Evolutionary conservation across 2,113 vertebrate species (phyloP).

Genomic region (Mesoclemmys tuberculata): DNA sequence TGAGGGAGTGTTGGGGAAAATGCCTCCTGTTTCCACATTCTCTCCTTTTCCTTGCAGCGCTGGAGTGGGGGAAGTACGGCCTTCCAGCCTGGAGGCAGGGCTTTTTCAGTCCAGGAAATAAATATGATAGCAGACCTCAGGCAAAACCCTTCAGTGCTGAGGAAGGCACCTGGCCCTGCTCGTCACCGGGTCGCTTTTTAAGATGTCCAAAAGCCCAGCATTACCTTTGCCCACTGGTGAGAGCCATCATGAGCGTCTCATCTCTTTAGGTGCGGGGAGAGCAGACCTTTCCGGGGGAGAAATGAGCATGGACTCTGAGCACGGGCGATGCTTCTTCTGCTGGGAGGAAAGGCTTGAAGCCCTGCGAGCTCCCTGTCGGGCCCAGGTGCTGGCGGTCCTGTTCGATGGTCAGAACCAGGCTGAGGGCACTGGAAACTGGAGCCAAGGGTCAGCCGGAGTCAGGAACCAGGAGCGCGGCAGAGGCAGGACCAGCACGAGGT

Average conservation of each 20-base stretch:
- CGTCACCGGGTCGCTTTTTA: neutral
- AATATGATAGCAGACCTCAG: neutral
- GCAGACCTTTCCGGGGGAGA: too few species aligned
- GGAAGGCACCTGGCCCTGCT: neutral
- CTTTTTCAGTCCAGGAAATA: neutral
- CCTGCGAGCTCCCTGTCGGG: too few species aligned
- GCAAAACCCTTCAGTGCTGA: neutral
- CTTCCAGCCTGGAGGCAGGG: neutral
- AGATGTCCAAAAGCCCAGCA: neutral
- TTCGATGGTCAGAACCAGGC: too few species aligned
- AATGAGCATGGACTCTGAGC: too few species aligned
- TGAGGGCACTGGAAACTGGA: too few species aligned
- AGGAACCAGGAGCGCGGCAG: too few species aligned
- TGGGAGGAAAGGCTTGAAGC: too few species aligned
- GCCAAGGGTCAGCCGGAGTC: too few species aligned
- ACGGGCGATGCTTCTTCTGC: too few species aligned
- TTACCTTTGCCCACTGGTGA: neutral
- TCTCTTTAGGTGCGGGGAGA: neutral
- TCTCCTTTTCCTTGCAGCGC: neutral
- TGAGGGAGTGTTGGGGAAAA: conserved; percentile 18
- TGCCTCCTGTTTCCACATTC: conserved; percentile 2
- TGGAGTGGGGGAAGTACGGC: neutral
- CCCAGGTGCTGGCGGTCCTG: too few species aligned
- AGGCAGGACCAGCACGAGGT: too few species aligned
- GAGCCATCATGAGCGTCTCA: neutral